A percentile compares a stretch with the other conserved stretches of the same genome.
Conservation (phyloP, 2,113 vertebrate species). For the Tringa solitaria region DNA sequence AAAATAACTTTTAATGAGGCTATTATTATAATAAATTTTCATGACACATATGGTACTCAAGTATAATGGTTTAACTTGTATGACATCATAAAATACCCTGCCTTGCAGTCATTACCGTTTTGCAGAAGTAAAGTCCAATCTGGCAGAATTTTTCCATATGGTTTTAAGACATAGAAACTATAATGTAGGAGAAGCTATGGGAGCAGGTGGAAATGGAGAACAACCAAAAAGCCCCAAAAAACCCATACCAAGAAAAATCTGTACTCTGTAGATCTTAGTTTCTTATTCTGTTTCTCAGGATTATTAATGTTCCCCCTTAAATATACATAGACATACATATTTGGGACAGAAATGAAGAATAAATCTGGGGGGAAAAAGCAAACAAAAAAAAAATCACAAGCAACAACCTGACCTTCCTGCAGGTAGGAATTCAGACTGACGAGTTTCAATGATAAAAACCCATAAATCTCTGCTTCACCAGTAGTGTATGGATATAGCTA, state of each 20-base stretch:
- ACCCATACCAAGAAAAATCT: neutral
- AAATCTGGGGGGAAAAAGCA: neutral
- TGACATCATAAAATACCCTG: neutral
- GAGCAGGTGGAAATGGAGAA: fast-evolving
- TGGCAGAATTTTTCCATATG: neutral
- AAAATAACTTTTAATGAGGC: neutral
- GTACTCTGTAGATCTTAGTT: neutral
- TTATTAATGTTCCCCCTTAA: neutral
- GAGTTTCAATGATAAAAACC: neutral
- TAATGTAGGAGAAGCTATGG: neutral
- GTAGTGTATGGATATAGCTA: neutral
- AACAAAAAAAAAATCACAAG: neutral
- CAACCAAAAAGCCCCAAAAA: neutral
- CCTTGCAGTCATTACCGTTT: neutral
- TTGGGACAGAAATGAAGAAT: neutral
- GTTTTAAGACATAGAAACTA: neutral
- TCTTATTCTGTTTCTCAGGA: neutral
- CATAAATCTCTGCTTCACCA: neutral
- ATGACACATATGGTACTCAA: fast-evolving
- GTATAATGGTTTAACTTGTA: neutral
- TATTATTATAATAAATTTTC: neutral
- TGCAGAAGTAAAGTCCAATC: neutral
- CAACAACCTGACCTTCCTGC: neutral
- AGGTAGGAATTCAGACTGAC: neutral
- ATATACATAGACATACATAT: neutral